Conservation (phyloP, 2,888 invertebrate species). For the Abrostola tripartita region DNA sequence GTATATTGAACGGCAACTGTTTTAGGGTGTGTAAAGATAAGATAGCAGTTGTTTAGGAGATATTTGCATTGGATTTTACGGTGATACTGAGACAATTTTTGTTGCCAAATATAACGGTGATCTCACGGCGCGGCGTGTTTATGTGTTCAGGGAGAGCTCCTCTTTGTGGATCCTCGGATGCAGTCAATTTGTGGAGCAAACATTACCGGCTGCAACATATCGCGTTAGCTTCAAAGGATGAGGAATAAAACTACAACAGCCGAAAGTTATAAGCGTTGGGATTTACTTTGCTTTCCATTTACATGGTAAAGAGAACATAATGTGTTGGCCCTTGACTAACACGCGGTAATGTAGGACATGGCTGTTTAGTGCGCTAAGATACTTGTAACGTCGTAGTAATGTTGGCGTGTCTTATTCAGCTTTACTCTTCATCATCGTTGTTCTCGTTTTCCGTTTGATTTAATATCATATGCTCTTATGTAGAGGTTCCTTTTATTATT, state of each 20-base stretch:
- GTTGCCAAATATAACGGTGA: constrained; percentile 61
- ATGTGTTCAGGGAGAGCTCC: constrained; percentile 46
- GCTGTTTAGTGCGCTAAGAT: not conserved
- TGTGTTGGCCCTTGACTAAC: not conserved
- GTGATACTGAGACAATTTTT: constrained; percentile 67
- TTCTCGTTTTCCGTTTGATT: not conserved
- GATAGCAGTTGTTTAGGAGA: constrained; percentile 55
- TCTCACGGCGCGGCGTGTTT: constrained; percentile 48
- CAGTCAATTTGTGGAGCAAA: constrained; percentile 54
- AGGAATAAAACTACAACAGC: constrained; percentile 10
- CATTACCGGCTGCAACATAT: constrained; percentile 25
- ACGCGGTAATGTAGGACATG: not conserved
- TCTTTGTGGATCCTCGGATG: constrained; percentile 25
- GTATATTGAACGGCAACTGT: constrained; percentile 21
- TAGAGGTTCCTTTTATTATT: no score
- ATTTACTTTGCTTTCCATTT: constrained; percentile 6
- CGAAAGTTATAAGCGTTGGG: not conserved
- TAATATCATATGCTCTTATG: no score
- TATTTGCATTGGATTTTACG: constrained; percentile 71
- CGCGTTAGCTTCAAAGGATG: constrained; percentile 23
- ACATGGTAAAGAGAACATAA: not conserved
- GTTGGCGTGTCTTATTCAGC: not conserved
- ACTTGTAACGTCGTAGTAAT: not conserved
- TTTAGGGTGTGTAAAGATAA: constrained; percentile 21
- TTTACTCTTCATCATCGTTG: not conserved